Evolutionary conservation across 2,113 vertebrate species (phyloP).

Genomic region (Pygathrix nemaeus): DNA sequence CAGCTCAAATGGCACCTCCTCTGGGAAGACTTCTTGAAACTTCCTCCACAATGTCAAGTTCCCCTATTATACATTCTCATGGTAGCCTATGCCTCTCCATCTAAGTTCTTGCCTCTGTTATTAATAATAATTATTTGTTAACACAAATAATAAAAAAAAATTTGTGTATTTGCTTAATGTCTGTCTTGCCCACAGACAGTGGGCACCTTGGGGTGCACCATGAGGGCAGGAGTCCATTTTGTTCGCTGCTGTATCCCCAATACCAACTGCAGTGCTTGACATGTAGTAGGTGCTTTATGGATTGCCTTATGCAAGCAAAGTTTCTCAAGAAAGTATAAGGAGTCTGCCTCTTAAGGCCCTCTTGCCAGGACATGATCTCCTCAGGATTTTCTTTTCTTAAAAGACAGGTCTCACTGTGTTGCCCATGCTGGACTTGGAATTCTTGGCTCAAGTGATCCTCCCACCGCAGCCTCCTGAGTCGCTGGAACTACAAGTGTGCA

Average conservation of each 20-base stretch:
- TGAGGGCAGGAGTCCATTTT: neutral
- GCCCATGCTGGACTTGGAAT: neutral
- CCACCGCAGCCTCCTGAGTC: neutral
- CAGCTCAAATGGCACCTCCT: neutral
- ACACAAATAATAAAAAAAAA: no score
- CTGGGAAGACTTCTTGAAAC: neutral
- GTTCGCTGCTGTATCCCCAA: neutral
- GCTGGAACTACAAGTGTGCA: neutral
- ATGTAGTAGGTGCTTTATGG: neutral
- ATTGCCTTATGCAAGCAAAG: neutral
- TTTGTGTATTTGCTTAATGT: neutral
- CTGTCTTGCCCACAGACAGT: neutral
- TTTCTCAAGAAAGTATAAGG: neutral
- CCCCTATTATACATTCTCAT: accelerated
- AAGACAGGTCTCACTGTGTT: neutral
- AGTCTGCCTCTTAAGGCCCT: neutral
- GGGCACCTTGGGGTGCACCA: accelerated
- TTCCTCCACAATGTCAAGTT: neutral
- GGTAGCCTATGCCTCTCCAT: neutral
- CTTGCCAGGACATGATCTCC: neutral
- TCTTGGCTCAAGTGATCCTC: neutral
- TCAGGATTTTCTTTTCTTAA: neutral
- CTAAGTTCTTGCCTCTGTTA: neutral
- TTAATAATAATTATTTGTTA: neutral
- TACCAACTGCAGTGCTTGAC: accelerated